Conservation (phyloP, 2,888 invertebrate species). For the Lypha dubia region DNA sequence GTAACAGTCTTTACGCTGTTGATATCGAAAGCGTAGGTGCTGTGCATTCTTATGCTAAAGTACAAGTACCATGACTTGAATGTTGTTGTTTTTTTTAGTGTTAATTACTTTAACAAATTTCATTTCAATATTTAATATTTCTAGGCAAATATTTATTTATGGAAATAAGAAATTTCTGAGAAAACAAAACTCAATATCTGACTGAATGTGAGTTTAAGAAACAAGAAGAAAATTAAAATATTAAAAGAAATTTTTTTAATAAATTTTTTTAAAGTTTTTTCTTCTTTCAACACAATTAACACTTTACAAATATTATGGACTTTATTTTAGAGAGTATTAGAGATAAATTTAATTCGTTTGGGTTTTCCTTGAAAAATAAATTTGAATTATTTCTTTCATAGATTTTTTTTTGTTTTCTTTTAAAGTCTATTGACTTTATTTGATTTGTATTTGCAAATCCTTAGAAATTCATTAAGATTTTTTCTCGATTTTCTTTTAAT, state of each 20-base stretch:
- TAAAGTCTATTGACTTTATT: conserved; percentile 43
- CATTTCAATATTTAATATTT: conserved; percentile 33
- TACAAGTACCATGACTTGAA: conserved; percentile 17
- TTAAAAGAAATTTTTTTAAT: not conserved
- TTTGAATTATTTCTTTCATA: no score
- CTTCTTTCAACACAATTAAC: conserved; percentile 41
- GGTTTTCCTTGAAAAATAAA: not conserved
- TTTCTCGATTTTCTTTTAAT: not conserved
- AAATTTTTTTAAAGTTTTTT: not conserved
- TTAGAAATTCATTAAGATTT: conserved; percentile 37
- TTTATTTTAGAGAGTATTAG: conserved; percentile 25
- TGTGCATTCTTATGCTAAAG: conserved; percentile 45
- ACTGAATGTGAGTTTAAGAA: not conserved
- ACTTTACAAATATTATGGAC: conserved; percentile 48
- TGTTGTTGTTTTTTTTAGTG: conserved; percentile 21
- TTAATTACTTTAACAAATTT: conserved; percentile 65
- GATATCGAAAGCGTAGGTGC: conserved; percentile 47
- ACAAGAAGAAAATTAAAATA: not conserved
- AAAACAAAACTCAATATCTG: not conserved
- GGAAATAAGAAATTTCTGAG: conserved; percentile 50
- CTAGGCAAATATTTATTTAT: conserved; percentile 56
- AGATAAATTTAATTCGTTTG: conserved; percentile 35
- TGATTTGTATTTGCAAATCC: conserved; percentile 56
- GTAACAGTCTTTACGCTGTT: not conserved
- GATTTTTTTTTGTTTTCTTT: not conserved